Evolutionary conservation across 1,140 invertebrate genomes (phyloP).

Genomic region (Drosophila subobscura): DNA sequence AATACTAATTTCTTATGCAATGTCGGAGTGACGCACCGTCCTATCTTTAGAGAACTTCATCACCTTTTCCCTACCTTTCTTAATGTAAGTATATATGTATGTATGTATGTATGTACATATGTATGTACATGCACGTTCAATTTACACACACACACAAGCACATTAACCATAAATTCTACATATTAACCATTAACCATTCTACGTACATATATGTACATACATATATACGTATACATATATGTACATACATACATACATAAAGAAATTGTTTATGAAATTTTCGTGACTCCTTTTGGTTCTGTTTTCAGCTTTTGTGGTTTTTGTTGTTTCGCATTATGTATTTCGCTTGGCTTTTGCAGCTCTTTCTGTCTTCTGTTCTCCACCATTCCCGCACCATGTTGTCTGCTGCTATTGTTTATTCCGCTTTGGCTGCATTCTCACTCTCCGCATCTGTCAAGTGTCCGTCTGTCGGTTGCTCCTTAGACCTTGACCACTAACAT

Average conservation of each 20-base stretch:
- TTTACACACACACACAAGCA: too few relatives aligned
- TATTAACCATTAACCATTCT: too few relatives aligned
- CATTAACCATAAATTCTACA: background rate
- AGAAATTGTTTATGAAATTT: constrained; percentile 74
- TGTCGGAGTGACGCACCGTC: constrained; percentile 12
- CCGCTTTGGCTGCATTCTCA: constrained; percentile 56
- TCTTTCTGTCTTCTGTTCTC: constrained; percentile 6
- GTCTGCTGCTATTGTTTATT: constrained; percentile 68
- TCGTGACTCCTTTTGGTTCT: constrained; percentile 60
- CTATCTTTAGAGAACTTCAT: constrained; percentile 19
- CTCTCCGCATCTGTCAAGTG: constrained; percentile 19
- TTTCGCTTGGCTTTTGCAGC: constrained; percentile 34
- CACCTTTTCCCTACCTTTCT: constrained; percentile 7
- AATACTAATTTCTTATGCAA: too few relatives aligned
- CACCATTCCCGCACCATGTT: background rate
- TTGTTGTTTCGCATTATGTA: constrained; percentile 26
- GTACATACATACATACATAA: constrained; percentile 27
- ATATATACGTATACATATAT: constrained; percentile 20
- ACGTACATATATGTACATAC: too few relatives aligned
- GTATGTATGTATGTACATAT: background rate
- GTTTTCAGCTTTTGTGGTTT: constrained; percentile 51
- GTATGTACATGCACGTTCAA: background rate
- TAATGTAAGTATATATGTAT: too few relatives aligned
- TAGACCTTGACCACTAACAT: constrained; percentile 83
- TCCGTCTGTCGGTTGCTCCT: constrained; percentile 70